Evolutionary conservation across 1,140 invertebrate genomes (phyloP).

Genomic region (Drosophila triauraria): DNA sequence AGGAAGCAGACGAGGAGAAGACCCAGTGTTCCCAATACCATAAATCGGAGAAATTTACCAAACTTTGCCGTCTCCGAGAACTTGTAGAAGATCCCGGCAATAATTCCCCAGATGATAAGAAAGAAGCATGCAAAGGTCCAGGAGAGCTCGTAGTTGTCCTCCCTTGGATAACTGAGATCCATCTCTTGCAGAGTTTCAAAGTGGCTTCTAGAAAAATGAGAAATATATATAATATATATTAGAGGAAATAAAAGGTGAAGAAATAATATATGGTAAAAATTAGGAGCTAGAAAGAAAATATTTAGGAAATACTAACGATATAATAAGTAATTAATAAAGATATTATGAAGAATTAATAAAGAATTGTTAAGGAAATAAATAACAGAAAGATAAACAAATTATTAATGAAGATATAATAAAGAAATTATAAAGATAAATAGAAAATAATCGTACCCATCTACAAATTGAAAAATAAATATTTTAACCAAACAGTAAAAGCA

Average conservation of each 20-base stretch:
- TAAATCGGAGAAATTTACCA: conserved; percentile 55
- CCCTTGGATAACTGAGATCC: rapidly evolving
- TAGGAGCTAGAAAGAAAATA: no score
- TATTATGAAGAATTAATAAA: no score
- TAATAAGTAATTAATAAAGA: no score
- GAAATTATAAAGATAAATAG: no score
- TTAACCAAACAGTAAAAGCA: no score
- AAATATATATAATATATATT: background rate
- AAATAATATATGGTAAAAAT: background rate
- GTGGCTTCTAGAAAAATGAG: conserved; percentile 33
- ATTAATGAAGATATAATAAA: no score
- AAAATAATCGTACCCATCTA: no score
- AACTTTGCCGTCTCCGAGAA: conserved; percentile 67
- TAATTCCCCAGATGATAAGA: conserved; percentile 43
- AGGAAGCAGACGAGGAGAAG: conserved; percentile 52
- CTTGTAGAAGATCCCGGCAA: conserved; percentile 58
- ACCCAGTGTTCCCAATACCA: conserved; percentile 40
- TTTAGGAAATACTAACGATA: no score
- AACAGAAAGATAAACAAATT: no score
- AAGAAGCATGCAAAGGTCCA: conserved; percentile 43
- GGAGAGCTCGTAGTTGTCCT: conserved; percentile 21
- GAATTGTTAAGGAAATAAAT: no score
- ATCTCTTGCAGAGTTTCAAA: background rate
- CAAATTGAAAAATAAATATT: no score
- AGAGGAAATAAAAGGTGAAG: background rate